Base-by-base conservation (phyloP, 1,140 invertebrate species). In the Danaus melanippus region DNA sequence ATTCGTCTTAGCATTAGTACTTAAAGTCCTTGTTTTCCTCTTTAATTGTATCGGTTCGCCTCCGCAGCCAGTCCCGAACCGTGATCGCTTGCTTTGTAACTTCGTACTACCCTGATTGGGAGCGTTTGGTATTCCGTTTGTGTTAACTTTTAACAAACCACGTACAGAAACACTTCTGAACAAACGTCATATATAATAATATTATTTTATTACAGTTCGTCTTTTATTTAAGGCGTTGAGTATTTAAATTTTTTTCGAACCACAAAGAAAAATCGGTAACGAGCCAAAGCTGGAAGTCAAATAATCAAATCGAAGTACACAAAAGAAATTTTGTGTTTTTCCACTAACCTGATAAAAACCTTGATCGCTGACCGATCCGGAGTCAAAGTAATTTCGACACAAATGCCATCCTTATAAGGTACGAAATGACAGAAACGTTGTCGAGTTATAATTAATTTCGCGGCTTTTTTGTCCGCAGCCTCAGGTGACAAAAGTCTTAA, bases 1-100 rank as follows among this genome's bases (percentile, higher is more conserved):
- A 83, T 84, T 86, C 83, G 78, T 86, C 83, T 86, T 83, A 79
- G 74, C 74, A 77, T 79, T 81, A 81, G 71, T 78, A 75, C 67
- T 72, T 70, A 73, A 75, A 69, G 72, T 68, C 74, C 69, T 70
- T 76, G 76, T 79, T 81, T 77, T 78, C 76, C 67, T 71, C 71
- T 81, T 76, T 84, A 83, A 83, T 83, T 83, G 80, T 81, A 83
- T 82, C 71, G 75, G 76, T 74, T 79, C 61, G 63, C 50, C 21
- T 32, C 63, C 63, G 62, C 61, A 49, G 52, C 62, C 67, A 59
- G 15, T 15, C 15, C 15, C 15, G 15, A 15, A 15, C 15, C 15
- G 15, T 15, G 62, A 62, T 61, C 58, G 59, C 15, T 15, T 15
- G 15, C 15, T 15, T 15, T 15, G 3, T 15, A 15, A 15, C 15